Percentiles rank a stretch among this genome's conserved stretches.
Evolutionary conservation across 2,113 vertebrate species (phyloP).

Genomic region (Eurypyga helias): DNA sequence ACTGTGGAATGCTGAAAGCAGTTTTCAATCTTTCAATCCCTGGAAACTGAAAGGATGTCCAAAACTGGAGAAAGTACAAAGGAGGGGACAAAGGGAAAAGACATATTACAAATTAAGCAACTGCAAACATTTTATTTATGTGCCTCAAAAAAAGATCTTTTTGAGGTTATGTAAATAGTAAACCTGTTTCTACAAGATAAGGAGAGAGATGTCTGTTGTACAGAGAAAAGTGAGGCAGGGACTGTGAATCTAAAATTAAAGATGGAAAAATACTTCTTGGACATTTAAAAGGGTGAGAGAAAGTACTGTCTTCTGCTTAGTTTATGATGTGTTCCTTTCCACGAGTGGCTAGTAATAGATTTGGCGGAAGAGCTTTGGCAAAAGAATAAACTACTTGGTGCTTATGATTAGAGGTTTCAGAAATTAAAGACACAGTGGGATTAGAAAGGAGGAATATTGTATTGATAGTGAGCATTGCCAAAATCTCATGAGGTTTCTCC

Average conservation of each 20-base stretch:
- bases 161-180: neutral
- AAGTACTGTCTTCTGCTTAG: neutral
- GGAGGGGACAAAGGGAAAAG: neutral
- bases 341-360: neutral
- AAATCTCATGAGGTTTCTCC: neutral
- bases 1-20: neutral
- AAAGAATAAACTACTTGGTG: constrained; percentile 4
- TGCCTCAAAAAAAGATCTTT: neutral
- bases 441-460: neutral
- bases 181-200: neutral
- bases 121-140: neutral
- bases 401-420: constrained; percentile 3
- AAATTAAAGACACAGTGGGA: neutral
- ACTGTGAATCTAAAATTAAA: neutral
- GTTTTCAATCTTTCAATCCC: neutral
- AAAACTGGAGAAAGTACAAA: neutral
- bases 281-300: neutral
- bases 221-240: neutral
- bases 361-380: neutral
- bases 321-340: neutral
- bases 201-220: neutral
- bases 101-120: neutral
- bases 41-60: neutral
- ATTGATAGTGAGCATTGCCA: neutral
- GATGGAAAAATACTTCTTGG: neutral